Evolutionary conservation across 2,113 vertebrate genomes (phyloP), one percentile per base, ranked within the genome.

Genomic region (Dermatemys mawii): DNA sequence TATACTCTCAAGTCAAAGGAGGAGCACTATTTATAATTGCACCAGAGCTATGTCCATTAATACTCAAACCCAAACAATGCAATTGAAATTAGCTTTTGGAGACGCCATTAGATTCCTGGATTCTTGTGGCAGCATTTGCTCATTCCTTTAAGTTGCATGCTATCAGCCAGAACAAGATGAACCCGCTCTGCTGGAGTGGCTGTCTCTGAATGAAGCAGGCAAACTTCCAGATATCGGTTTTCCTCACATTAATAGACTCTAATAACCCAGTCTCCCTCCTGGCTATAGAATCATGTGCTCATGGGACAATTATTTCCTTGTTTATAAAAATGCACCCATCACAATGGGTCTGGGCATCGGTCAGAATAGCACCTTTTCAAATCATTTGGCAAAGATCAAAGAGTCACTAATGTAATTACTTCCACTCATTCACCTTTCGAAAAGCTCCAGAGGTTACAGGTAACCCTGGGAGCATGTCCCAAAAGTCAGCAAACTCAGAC

Each of bases 241-340:
- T 84, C 26, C 82, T 46, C 32, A 50, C 87, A 60, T 86, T 83
- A 92, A 67, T 48, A 89, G 35, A 12, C 86, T 78, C 44, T 81
- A 88, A 49, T 24, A 92, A 57, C 12, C 17, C 57, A 84, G 76
- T 35, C 53, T 48, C 48, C 57, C 89, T 97, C 89, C 90, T 73
- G 48, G 50, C 14, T 5, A 87, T 44, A 5, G 44, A 63, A 86
- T 78, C 91, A 5, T 75, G 81, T 67, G 21, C 11, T 75, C 54
- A 41, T 2, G 67, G 49, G 32, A 75, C 35, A 90, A 88, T 67
- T 0, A 78, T 84, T 95, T 83, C 51, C 76, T 91, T 94, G 19
- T 35, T 89, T 93, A 84, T 80, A 67, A 88, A 90, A 91, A 75
- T 2, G 87, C 16, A 57, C 19, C 5, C 50, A 92, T 95, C 89